A percentile compares a stretch with the other conserved stretches of the same genome.
Conservation (phyloP, 2,888 invertebrate species). For the Scaptomyza tumidula region DNA sequence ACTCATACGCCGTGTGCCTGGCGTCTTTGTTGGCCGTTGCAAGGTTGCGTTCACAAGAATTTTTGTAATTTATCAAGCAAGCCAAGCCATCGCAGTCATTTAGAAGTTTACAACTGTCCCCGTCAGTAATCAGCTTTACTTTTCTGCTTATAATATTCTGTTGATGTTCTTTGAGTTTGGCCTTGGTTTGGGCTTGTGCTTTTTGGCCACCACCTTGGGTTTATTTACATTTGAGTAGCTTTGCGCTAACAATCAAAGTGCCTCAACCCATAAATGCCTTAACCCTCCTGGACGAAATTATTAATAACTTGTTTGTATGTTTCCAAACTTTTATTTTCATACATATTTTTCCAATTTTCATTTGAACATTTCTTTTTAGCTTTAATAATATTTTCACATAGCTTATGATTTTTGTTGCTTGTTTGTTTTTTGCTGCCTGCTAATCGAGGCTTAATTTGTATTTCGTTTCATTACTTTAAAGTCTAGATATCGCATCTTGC, state of each 20-base stretch:
- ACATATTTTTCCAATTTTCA: slow-evolving; percentile 45
- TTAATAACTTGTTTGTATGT: slow-evolving; percentile 1
- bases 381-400: slow-evolving; percentile 42
- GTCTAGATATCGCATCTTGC: slow-evolving; percentile 43
- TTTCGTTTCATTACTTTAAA: slow-evolving; percentile 49
- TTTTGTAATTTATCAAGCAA: slow-evolving; percentile 65
- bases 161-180: slow-evolving; percentile 61
- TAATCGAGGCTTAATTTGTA: slow-evolving; percentile 44
- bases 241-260: slow-evolving; percentile 8
- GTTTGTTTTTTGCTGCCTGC: slow-evolving; percentile 30
- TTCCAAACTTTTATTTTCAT: slow-evolving; percentile 44
- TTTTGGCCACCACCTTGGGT: slow-evolving; percentile 9
- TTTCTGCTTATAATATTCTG: slow-evolving; percentile 58
- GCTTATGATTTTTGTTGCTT: slow-evolving; percentile 35
- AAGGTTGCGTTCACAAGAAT: slow-evolving; percentile 28
- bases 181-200: slow-evolving; percentile 9
- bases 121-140: slow-evolving; percentile 75
- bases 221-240: slow-evolving; percentile 40
- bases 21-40: slow-evolving; percentile 22
- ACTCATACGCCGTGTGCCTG: slow-evolving; percentile 70
- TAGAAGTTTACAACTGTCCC: slow-evolving; percentile 75
- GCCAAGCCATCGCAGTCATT: slow-evolving; percentile 60
- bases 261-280: not conserved
- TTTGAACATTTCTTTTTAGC: slow-evolving; percentile 46
- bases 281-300: not conserved